Evolutionary conservation across 1,140 invertebrate genomes (phyloP), one percentile per base, ranked within the genome.

Genomic region (Drusus annulatus): DNA sequence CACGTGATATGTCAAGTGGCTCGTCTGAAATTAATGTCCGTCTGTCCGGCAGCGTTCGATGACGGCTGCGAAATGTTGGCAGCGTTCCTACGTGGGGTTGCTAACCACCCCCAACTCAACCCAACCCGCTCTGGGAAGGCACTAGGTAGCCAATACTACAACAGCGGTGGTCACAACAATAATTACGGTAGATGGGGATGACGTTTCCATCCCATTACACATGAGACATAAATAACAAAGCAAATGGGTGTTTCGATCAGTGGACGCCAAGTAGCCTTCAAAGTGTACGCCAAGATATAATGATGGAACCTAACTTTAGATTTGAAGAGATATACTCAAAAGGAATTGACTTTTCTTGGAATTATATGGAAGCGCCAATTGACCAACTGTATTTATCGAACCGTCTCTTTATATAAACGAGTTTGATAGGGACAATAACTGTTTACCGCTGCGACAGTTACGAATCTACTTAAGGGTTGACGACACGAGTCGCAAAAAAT

Each of bases 1-100:
- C 73, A 80, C 81, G 81, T 80, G 81, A 83, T 71, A 36, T 80
- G 81, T 83, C 81, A 80, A 76, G 81, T 79, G 31, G 54, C 54
- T 54, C 50, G 71, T 77, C 52, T 36, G 75, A 65, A 76, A 82
- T 82, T 82, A 79, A 82, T 82, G 81, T 69, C 73, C 76, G 76
- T 81, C 80, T 74, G 76, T 74, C 71, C 73, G 52, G 19, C 68
- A 17, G 58, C 56, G 52, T 73, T 28, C 78, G 78, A 76, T 77
- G 81, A 82, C 63, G 77, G 73, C 52, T 77, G 76, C 65, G 76
- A 71, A 71, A 71, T 60, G 77, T 56, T 58, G 77, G 76, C 76
- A 25, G 77, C 69, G 51, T 28, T 78, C 31, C 58, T 25, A 21
- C 69, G 13, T 5, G 21, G 65, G 69, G 50, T 19, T 45, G 51